Conservation (phyloP, 1,140 invertebrate species). For the Forficula auricularia region DNA sequence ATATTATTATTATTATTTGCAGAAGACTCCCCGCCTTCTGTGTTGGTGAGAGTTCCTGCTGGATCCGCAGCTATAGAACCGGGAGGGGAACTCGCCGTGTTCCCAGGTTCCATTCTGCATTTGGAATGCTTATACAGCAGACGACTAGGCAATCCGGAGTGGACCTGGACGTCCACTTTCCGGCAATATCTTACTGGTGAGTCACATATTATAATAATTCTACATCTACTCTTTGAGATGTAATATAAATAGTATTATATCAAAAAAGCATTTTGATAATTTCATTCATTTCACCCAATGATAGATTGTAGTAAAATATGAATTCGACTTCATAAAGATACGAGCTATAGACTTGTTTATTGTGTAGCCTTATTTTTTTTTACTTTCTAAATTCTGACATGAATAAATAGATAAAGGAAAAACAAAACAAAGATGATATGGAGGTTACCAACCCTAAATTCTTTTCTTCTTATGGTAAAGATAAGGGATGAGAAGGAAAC, state of each 20-base stretch:
- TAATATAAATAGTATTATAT: background rate
- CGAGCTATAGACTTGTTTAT: too few relatives aligned
- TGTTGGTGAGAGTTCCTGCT: conserved; percentile 56
- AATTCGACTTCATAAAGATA: too few relatives aligned
- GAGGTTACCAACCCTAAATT: too few relatives aligned
- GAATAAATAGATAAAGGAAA: too few relatives aligned
- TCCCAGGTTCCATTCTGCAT: conserved; percentile 63
- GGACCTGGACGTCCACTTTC: conserved; percentile 71
- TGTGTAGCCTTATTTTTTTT: too few relatives aligned
- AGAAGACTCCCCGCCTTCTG: conserved; percentile 70
- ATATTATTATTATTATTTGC: conserved; percentile 21
- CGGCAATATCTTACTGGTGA: conserved; percentile 57
- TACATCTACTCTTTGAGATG: background rate
- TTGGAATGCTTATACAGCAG: conserved; percentile 65
- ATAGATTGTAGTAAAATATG: too few relatives aligned
- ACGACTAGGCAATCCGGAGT: conserved; percentile 57
- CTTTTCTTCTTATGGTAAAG: too few relatives aligned
- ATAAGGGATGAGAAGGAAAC: too few relatives aligned
- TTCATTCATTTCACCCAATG: too few relatives aligned
- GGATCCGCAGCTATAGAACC: conserved; percentile 64
- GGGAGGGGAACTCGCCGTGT: conserved; percentile 57
- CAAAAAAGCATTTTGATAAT: too few relatives aligned
- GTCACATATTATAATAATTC: conserved; percentile 10
- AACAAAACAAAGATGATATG: too few relatives aligned
- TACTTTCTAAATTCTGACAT: too few relatives aligned